A percentile compares a stretch with the other conserved stretches of the same genome.
Evolutionary conservation across 2,888 invertebrate genomes (phyloP).

Genomic region (Temnothorax unifasciatus): DNA sequence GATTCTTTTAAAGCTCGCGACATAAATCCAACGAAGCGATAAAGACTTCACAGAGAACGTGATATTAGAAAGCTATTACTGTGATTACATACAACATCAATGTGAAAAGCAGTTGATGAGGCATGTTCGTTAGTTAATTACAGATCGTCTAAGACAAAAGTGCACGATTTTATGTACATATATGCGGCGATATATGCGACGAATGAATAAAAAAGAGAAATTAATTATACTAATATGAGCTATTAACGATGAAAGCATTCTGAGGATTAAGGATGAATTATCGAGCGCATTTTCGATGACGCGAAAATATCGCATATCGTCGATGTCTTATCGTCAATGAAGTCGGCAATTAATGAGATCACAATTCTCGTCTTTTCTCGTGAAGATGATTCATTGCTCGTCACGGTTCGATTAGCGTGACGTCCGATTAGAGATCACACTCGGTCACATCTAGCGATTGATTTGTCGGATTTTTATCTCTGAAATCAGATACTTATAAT

Average conservation of each 20-base stretch:
- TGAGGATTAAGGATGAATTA: constrained; percentile 49
- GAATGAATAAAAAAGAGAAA: constrained; percentile 20
- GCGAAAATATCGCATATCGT: constrained; percentile 29
- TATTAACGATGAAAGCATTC: constrained; percentile 24
- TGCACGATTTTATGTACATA: constrained; percentile 1
- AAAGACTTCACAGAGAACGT: constrained; percentile 3
- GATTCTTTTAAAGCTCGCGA: constrained; percentile 3
- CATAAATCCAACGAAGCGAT: constrained; percentile 18
- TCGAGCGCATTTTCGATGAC: constrained; percentile 39
- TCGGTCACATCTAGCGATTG: constrained; percentile 58
- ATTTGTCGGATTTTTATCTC: constrained; percentile 44
- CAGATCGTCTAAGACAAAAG: background rate
- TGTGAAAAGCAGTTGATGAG: constrained; percentile 8
- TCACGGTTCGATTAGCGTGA: constrained; percentile 42
- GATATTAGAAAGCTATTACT: constrained; percentile 24
- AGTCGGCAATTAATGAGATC: constrained; percentile 55
- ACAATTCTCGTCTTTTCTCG: constrained; percentile 51
- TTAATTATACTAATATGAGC: constrained; percentile 22
- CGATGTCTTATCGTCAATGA: constrained; percentile 41
- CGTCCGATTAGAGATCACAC: constrained; percentile 63
- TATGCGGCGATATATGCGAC: background rate
- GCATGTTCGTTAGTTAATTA: constrained; percentile 18
- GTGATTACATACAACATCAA: constrained; percentile 26
- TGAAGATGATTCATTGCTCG: constrained; percentile 30
- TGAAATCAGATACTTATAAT: constrained; percentile 28